These are phyloP conservation scores for Macaca fascicularis DNA, from an alignment of 2,113 vertebrate species.

Conservation along the genomic window DNA sequence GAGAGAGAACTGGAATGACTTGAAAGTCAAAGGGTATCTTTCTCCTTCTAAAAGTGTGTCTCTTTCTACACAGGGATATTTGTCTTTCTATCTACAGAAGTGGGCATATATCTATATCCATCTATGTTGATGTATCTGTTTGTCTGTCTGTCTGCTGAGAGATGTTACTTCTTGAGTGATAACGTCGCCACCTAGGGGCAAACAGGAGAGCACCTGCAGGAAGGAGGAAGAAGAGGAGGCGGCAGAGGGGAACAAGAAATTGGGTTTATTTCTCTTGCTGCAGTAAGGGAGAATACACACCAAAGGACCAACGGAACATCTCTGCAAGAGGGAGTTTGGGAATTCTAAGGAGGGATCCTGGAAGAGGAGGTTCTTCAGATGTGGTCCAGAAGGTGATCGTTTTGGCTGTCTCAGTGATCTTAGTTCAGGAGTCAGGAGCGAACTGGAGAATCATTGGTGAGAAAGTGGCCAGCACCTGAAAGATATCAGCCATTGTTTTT, in stretches of 20 bases:
- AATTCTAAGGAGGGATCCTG: background rate
- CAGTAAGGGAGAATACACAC: background rate
- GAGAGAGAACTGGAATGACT: background rate
- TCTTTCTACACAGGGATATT: background rate
- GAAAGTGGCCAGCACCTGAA: background rate
- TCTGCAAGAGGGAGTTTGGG: background rate
- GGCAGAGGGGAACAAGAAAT: background rate
- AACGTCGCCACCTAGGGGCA: background rate
- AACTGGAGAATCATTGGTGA: background rate
- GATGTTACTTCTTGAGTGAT: background rate
- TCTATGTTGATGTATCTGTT: background rate
- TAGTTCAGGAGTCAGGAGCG: background rate
- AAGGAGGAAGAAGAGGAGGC: too few species aligned
- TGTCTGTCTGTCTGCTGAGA: background rate
- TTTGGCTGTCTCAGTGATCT: background rate
- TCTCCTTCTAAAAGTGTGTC: background rate
- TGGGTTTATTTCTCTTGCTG: background rate
- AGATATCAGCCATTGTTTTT: background rate
- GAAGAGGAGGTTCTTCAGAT: background rate
- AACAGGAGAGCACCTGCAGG: background rate
- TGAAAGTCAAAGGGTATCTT: background rate
- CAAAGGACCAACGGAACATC: rapidly evolving
- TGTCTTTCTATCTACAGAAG: too few species aligned
- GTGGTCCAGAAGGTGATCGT: background rate
- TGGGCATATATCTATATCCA: background rate